These are phyloP conservation scores for Bradypodion pumilum DNA, from an alignment of 2,797 vertebrate species.

Conservation along the genomic window DNA sequence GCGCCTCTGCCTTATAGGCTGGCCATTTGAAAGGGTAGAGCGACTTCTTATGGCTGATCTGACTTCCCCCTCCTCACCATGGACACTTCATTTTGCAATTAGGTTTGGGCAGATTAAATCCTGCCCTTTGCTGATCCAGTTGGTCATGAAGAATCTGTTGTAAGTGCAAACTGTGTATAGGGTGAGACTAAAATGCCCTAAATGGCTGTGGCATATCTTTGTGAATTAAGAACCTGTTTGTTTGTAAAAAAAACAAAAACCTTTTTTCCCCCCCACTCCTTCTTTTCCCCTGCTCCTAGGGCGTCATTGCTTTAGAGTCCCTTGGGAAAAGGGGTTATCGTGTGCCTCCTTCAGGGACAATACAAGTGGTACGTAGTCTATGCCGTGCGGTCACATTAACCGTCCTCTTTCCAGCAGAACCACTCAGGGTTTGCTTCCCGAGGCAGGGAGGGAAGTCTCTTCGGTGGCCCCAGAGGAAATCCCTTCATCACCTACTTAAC, in stretches of 20 bases:
- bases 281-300: constrained; percentile 74
- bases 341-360: constrained; percentile 99
- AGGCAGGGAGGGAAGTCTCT: constrained; percentile 57
- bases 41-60: not conserved
- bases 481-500: not conserved
- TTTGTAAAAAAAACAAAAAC: no score
- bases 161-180: not conserved
- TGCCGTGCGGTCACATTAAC: constrained; percentile 66
- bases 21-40: not conserved
- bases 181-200: not conserved
- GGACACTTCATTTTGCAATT: not conserved
- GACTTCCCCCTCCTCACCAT: not conserved
- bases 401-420: constrained; percentile 64
- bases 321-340: constrained; percentile 98
- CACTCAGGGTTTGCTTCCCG: constrained; percentile 68
- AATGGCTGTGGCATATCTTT: not conserved
- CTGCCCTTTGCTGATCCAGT: not conserved
- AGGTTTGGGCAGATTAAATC: not conserved
- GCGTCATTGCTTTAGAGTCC: constrained; percentile 97
- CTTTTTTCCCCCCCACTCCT: no score
- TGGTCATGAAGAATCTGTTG: not conserved
- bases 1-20: not conserved
- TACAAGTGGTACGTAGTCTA: constrained; percentile 95
- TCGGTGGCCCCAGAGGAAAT: not conserved
- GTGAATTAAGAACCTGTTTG: constrained; percentile 41